Conservation (phyloP, 2,888 invertebrate genomes). For the Nomada fabriciana region DNA sequence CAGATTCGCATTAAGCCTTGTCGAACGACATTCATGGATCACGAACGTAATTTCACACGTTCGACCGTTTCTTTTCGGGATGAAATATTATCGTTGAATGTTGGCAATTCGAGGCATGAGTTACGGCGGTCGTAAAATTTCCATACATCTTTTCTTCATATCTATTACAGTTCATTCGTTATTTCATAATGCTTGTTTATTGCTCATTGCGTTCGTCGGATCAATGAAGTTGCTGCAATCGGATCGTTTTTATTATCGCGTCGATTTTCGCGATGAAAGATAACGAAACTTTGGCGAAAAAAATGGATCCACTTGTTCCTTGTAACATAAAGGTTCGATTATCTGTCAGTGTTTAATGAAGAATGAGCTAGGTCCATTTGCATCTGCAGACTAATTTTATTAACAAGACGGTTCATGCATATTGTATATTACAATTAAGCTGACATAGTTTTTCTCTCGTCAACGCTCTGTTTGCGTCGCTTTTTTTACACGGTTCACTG, state of each 20-base stretch:
- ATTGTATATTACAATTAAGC: no score
- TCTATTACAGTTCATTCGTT: not conserved
- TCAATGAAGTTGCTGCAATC: not conserved
- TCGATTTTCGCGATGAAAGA: not conserved
- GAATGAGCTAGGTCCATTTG: not conserved
- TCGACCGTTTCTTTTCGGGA: not conserved
- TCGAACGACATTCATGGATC: not conserved
- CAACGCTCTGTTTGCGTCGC: not conserved
- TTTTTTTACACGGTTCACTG: slow-evolving; percentile 4
- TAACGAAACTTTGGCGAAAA: not conserved
- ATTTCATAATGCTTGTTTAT: slow-evolving; percentile 12
- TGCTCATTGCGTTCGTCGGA: not conserved
- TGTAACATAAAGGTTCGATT: no score
- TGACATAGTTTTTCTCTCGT: no score
- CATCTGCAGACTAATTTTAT: no score
- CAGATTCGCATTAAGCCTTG: no score
- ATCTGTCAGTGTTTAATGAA: no score
- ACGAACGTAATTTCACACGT: not conserved
- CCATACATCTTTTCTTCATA: not conserved
- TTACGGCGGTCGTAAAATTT: not conserved
- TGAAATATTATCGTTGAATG: not conserved
- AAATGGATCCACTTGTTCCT: no score
- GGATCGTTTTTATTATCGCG: not conserved
- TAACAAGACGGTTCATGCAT: no score
- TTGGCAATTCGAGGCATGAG: not conserved